Conservation (phyloP, 2,113 vertebrate genomes). For the Catagonus wagneri region DNA sequence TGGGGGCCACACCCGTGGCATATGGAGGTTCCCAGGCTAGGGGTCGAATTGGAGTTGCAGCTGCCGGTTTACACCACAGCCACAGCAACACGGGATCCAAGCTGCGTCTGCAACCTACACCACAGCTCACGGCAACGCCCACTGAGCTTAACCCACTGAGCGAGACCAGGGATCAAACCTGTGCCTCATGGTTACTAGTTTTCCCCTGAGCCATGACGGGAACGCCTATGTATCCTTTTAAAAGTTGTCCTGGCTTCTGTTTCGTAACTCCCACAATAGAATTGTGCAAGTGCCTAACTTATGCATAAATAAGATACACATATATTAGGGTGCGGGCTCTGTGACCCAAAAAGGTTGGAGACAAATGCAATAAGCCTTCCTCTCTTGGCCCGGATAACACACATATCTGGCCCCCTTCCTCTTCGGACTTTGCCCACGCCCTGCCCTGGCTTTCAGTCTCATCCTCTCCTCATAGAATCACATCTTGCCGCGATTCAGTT, state of each 20-base stretch:
- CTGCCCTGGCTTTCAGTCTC: neutral
- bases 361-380: neutral
- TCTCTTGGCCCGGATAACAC: neutral
- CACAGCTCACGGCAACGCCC: no score
- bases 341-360: neutral
- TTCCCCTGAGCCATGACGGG: neutral
- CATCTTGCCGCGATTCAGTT: neutral
- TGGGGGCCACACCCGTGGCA: neutral
- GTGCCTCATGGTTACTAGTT: no score
- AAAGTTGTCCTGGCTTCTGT: neutral
- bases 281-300: neutral
- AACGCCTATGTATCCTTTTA: neutral
- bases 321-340: neutral
- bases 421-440: neutral
- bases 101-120: no score
- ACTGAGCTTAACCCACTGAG: no score
- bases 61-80: no score
- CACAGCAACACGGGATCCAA: no score
- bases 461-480: neutral
- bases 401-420: neutral
- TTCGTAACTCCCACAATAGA: neutral
- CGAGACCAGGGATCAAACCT: neutral
- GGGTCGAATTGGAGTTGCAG: no score
- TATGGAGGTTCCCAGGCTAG: no score
- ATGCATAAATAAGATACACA: neutral